Evolutionary conservation across 2,113 vertebrate species (phyloP).

Genomic region (Dendrocopos noguchii): DNA sequence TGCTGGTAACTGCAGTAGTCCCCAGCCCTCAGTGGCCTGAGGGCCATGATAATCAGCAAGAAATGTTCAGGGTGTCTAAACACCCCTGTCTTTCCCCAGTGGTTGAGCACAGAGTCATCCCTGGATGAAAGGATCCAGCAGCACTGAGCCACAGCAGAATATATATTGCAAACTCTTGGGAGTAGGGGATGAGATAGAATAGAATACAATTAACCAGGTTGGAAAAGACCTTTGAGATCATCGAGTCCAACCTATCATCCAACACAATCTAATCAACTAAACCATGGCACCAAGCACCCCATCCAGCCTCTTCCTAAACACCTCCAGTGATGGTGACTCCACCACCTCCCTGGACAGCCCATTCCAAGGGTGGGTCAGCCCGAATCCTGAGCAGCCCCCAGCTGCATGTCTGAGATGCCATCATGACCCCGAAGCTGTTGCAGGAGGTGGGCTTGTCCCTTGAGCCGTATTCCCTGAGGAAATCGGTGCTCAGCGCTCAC

Average conservation of each 20-base stretch:
- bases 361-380: not conserved
- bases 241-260: too few species aligned
- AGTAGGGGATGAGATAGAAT: not conserved
- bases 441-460: not conserved
- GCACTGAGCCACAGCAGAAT: not conserved
- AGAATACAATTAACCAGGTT: too few species aligned
- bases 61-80: not conserved
- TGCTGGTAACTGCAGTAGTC: not conserved
- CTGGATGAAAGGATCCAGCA: not conserved
- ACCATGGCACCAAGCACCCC: too few species aligned
- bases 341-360: too few species aligned
- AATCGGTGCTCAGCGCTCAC: not conserved
- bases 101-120: not conserved
- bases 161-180: not conserved
- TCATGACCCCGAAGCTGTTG: not conserved
- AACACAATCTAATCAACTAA: too few species aligned
- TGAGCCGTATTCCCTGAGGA: not conserved
- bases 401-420: not conserved
- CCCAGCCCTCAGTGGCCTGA: not conserved
- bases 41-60: not conserved
- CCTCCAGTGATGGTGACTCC: too few species aligned
- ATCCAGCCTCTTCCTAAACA: too few species aligned
- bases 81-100: not conserved
- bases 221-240: too few species aligned
- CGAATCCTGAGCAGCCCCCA: not conserved